A percentile compares a stretch with the other conserved stretches of the same genome.
These are phyloP conservation scores for Pholis gunnellus DNA, from an alignment of 2,113 vertebrate species.

Conservation along the genomic window DNA sequence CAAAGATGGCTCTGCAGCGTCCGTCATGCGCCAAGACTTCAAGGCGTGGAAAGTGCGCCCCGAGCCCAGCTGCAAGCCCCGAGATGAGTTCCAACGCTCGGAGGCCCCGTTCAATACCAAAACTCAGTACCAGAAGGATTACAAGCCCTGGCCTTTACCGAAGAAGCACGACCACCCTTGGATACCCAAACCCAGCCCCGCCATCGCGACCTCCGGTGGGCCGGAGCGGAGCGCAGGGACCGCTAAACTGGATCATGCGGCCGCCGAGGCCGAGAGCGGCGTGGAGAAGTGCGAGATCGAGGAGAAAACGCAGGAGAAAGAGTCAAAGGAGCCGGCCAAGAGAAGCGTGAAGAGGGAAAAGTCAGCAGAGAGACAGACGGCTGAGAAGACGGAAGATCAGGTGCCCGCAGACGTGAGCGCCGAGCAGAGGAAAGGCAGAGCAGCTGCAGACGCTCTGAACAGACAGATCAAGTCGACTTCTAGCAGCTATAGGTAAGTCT, in stretches of 20 bases:
- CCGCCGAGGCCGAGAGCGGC: constrained; percentile 76
- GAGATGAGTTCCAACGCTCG: constrained; percentile 91
- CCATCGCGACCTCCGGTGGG: constrained; percentile 1
- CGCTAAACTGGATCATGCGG: constrained; percentile 50
- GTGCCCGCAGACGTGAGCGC: constrained; percentile 51
- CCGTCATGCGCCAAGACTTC: constrained; percentile 96
- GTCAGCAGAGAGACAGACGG: constrained; percentile 64
- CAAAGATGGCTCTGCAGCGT: constrained; percentile 82
- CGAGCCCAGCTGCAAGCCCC: constrained; percentile 94
- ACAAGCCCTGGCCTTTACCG: constrained; percentile 95
- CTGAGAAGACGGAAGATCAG: constrained; percentile 58
- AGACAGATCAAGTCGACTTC: constrained; percentile 91
- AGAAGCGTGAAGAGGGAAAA: constrained; percentile 71
- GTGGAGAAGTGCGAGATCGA: constrained; percentile 86
- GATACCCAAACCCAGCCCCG: constrained; percentile 91
- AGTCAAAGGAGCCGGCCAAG: constrained; percentile 69
- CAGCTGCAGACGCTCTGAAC: constrained; percentile 92
- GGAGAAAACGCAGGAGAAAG: constrained; percentile 84
- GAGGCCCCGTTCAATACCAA: constrained; percentile 90
- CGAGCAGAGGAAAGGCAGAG: constrained; percentile 84
- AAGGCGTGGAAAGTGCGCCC: constrained; percentile 94
- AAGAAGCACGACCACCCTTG: constrained; percentile 95
- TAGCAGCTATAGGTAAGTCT: constrained; percentile 91
- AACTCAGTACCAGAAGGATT: constrained; percentile 98
- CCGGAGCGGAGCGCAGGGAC: constrained; percentile 44